Evolutionary conservation across 2,797 vertebrate genomes (phyloP), one percentile per base, ranked within the genome.

Genomic region (Pogonophryne albipinna): DNA sequence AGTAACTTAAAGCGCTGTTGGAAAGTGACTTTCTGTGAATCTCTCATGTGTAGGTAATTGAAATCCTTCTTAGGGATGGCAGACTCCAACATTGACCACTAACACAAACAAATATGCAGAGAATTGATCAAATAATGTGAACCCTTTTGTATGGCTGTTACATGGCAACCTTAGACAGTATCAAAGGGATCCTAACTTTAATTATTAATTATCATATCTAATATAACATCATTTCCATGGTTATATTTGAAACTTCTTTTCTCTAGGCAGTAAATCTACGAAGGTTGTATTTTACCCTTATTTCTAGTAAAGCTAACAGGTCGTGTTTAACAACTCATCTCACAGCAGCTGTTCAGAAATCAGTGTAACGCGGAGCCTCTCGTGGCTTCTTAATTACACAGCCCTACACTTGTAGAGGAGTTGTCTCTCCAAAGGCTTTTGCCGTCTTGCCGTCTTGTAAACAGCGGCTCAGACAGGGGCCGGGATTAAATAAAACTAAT

Each of bases 401-500:
- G 83, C 76, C 73, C 68, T 49, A 65, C 87, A 78, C 86, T 85
- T 85, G 84, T 82, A 58, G 78, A 83, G 50, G 79, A 80, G 80
- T 68, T 4, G 79, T 80, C 78, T 74, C 85, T 87, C 78, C 56
- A 53, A 82, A 75, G 86, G 85, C 80, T 68, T 75, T 67, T 41
- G 57, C 82, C 82, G 61, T 79, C 74, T 67, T 41, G 57, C 82
- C 82, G 61, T 79, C 74, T 55, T 13, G 78, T 79, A 83, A 80
- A 87, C 83, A 56, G 83, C 75, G 71, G 86, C 87, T 87, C 76
- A 89, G 80, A 86, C 85, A 85, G 64, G 70, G 80, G 78, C 75
- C 3, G 41, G 86, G 87, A 91, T 91, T 89, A 91, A 90, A 87
- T 78, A 79, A 89, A 86, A 90, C 80, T 85, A 87, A 87, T 91